A percentile compares a stretch with the other conserved stretches of the same genome.
These are phyloP conservation scores for Diarsia rubi DNA, from an alignment of 2,888 invertebrate species.

Conservation along the genomic window DNA sequence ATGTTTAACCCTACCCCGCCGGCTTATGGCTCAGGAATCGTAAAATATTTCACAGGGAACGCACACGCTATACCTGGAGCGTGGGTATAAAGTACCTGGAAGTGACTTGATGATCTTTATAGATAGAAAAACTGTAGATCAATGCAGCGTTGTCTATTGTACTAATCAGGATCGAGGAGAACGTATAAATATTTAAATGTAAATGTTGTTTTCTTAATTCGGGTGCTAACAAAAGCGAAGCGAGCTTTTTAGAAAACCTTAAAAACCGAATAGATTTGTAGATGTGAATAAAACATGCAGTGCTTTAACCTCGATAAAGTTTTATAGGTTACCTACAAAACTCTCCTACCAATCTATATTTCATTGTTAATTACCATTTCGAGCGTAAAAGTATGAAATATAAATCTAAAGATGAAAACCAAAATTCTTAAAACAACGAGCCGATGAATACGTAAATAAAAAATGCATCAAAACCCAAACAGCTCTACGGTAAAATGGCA, in stretches of 20 bases:
- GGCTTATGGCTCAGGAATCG: conserved; percentile 87
- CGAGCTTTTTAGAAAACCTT: background rate
- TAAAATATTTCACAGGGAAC: conserved; percentile 88
- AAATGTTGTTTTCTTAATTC: background rate
- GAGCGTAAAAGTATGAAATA: background rate
- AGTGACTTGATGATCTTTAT: conserved; percentile 54
- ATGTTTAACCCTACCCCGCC: conserved; percentile 79
- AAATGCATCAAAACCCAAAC: conserved; percentile 39
- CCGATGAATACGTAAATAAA: conserved; percentile 29
- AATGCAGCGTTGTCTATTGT: background rate
- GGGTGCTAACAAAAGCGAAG: background rate
- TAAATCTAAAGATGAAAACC: too few relatives aligned
- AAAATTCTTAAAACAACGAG: conserved; percentile 8
- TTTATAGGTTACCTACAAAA: background rate
- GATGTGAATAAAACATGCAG: background rate
- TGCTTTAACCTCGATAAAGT: background rate
- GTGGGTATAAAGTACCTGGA: conserved; percentile 71
- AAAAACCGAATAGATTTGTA: background rate
- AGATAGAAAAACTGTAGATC: background rate
- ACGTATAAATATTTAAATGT: background rate
- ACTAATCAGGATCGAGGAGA: background rate
- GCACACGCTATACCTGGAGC: conserved; percentile 74
- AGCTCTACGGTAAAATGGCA: conserved; percentile 46
- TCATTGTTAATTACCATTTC: background rate
- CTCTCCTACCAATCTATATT: background rate